Conservation (phyloP, 2,797 vertebrate species). For the Calcarius lapponicus region DNA sequence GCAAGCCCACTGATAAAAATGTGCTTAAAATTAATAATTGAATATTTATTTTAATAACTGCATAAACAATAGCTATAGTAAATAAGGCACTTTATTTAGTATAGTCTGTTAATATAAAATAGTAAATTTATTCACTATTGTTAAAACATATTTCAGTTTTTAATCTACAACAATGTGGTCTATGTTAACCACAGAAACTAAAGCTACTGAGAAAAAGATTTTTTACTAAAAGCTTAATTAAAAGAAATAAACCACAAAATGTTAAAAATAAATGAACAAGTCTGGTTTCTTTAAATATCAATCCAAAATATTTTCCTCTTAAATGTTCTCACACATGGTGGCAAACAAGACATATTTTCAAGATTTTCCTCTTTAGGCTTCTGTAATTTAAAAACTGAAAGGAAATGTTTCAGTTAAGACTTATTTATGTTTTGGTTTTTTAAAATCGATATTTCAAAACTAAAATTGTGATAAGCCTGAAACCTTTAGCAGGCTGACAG, state of each 20-base stretch:
- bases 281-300: neutral
- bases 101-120: neutral
- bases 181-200: neutral
- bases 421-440: neutral
- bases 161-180: neutral
- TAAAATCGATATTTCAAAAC: neutral
- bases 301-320: neutral
- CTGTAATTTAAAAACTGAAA: neutral
- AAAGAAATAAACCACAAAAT: neutral
- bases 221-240: neutral
- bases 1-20: neutral
- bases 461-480: neutral
- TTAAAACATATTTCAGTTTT: accelerated
- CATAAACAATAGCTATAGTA: neutral
- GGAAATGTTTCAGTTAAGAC: neutral
- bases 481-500: neutral
- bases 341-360: neutral
- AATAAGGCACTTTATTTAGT: neutral
- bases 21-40: neutral
- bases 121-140: neutral
- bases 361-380: neutral
- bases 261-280: neutral
- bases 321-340: neutral
- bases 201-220: neutral
- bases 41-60: neutral